Conservation (phyloP, 2,113 vertebrate species). For the Penelope pileata region DNA sequence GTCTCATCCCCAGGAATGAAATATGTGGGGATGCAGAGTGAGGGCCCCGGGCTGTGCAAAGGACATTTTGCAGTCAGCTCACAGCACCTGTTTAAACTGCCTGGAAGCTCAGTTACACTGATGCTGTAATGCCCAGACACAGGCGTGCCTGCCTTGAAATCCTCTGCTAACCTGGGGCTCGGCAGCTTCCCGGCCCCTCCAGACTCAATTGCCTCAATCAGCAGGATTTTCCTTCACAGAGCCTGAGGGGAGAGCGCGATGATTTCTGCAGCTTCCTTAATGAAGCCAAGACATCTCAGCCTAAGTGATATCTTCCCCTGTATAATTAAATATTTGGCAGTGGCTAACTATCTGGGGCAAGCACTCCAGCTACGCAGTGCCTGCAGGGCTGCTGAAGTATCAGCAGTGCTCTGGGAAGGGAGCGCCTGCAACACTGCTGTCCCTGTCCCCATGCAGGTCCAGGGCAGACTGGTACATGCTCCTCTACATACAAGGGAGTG, state of each 20-base stretch:
- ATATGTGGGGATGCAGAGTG: background rate
- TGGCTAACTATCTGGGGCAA: background rate
- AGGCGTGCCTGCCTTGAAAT: conserved; percentile 1
- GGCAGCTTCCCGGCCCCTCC: background rate
- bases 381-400: background rate
- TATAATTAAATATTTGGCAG: conserved; percentile 46
- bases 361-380: background rate
- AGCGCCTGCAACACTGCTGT: background rate
- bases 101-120: background rate
- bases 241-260: background rate
- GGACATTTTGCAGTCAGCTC: conserved; percentile 28
- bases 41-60: background rate
- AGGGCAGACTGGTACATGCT: background rate
- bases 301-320: background rate
- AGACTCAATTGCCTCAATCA: conserved; percentile 27
- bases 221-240: conserved; percentile 39
- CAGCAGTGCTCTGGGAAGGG: background rate
- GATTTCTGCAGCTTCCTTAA: conserved; percentile 42
- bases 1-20: conserved; percentile 19
- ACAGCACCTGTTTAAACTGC: background rate
- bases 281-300: conserved; percentile 31
- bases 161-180: conserved; percentile 20
- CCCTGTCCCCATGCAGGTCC: background rate
- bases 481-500: background rate
- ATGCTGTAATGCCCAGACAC: background rate